Percentiles rank a stretch among this genome's conserved stretches.
Conservation (phyloP, 2,113 vertebrate species). For the Zosterops lateralis region DNA sequence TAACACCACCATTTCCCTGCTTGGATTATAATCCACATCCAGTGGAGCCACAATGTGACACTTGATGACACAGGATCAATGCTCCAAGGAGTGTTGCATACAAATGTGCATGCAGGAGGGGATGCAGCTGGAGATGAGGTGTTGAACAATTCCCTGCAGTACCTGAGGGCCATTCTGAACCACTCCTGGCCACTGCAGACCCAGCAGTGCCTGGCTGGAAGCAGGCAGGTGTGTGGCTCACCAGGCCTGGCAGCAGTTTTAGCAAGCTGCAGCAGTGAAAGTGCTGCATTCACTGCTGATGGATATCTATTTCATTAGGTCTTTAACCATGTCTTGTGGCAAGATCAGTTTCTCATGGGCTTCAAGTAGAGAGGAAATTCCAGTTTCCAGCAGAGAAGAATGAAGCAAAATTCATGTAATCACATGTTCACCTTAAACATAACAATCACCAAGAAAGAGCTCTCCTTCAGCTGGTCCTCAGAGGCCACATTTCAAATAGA, state of each 20-base stretch:
- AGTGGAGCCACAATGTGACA: neutral
- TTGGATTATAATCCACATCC: neutral
- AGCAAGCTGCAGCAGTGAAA: neutral
- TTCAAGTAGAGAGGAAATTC: constrained; percentile 31
- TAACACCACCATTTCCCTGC: neutral
- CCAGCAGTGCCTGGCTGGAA: neutral
- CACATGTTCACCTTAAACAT: neutral
- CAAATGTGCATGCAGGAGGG: neutral
- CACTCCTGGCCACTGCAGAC: neutral
- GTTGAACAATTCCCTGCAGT: neutral
- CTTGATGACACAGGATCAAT: neutral
- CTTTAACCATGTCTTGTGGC: neutral
- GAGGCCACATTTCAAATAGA: neutral
- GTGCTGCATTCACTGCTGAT: neutral
- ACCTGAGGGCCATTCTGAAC: neutral
- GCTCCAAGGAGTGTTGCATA: neutral
- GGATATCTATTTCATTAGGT: neutral
- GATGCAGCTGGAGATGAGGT: neutral
- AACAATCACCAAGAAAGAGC: constrained; percentile 13
- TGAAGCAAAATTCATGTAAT: constrained; percentile 5
- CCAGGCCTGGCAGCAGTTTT: neutral
- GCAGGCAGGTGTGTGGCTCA: neutral
- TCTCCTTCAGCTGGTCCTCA: neutral
- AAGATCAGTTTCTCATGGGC: constrained; percentile 6
- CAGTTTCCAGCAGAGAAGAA: constrained; percentile 29